These are phyloP conservation scores for Melanogrammus aeglefinus DNA, from an alignment of 2,797 vertebrate genomes.

Conservation along the genomic window DNA sequence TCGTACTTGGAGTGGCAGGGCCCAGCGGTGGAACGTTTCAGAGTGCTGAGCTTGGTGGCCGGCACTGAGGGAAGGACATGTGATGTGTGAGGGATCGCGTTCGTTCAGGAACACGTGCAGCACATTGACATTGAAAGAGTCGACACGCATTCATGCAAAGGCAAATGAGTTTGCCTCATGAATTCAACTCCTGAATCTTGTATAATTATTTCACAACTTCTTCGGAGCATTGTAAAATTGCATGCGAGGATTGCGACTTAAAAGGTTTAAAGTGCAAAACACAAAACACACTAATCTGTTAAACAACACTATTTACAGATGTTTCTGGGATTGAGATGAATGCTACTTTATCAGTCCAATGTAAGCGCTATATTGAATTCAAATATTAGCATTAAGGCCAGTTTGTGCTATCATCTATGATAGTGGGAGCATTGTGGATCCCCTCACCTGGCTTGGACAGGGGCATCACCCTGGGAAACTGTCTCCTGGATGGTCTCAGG, in stretches of 20 bases:
- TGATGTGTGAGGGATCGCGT: not conserved
- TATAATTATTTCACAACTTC: not conserved
- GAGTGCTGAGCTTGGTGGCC: constrained; percentile 92
- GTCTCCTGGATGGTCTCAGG: constrained; percentile 88
- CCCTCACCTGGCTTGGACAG: constrained; percentile 95
- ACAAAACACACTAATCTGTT: not conserved
- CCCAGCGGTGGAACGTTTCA: constrained; percentile 84
- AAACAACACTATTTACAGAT: not conserved
- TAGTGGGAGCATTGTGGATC: not conserved
- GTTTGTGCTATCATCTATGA: not conserved
- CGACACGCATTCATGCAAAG: not conserved
- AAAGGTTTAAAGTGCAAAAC: not conserved
- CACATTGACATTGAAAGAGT: not conserved
- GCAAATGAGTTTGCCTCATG: not conserved
- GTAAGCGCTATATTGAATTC: not conserved
- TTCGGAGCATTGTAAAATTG: no score
- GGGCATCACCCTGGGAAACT: constrained; percentile 94
- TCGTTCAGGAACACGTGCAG: not conserved
- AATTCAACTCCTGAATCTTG: not conserved
- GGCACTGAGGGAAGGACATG: constrained; percentile 77
- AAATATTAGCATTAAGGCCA: not conserved
- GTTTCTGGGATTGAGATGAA: not conserved
- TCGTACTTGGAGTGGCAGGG: constrained; percentile 97
- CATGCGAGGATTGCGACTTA: no score
- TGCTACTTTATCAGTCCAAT: not conserved